Evolutionary conservation across 37 sponge, comb jelly and placozoan species (phyloP).

Genomic region (Amphimedon queenslandica): DNA sequence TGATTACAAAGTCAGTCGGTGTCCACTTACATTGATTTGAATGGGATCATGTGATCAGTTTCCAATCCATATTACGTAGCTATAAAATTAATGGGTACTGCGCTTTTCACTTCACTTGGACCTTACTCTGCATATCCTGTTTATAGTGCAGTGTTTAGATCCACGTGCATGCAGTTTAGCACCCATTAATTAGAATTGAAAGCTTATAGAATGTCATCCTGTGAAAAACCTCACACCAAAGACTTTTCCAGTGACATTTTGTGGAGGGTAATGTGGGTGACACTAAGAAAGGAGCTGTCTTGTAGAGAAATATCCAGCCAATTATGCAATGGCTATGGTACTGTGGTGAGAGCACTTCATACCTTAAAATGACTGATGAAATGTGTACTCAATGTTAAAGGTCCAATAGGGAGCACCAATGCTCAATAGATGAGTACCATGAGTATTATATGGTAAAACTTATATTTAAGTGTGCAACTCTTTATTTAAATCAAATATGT

Average conservation of each 20-base stretch:
- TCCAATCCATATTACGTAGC: no score
- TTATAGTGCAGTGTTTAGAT: no score
- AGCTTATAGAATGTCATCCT: constrained; percentile 1
- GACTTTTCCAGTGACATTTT: background rate
- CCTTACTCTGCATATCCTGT: no score
- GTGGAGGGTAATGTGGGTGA: background rate
- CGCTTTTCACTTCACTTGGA: no score
- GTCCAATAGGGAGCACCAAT: background rate
- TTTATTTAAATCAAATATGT: background rate
- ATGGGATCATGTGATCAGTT: no score
- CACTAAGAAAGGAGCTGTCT: background rate
- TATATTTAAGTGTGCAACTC: background rate
- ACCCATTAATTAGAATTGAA: no score
- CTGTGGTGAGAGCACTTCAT: background rate
- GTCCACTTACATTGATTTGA: no score
- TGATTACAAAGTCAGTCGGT: no score
- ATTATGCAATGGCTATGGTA: background rate
- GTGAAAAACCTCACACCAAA: background rate
- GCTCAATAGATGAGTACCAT: background rate
- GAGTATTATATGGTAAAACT: background rate
- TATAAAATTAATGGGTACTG: no score
- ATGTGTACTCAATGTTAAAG: background rate
- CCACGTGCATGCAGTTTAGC: no score
- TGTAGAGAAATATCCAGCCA: background rate
- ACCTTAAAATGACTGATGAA: background rate